These are phyloP conservation scores for Timandra comae DNA, from an alignment of 2,888 invertebrate genomes.

Conservation along the genomic window DNA sequence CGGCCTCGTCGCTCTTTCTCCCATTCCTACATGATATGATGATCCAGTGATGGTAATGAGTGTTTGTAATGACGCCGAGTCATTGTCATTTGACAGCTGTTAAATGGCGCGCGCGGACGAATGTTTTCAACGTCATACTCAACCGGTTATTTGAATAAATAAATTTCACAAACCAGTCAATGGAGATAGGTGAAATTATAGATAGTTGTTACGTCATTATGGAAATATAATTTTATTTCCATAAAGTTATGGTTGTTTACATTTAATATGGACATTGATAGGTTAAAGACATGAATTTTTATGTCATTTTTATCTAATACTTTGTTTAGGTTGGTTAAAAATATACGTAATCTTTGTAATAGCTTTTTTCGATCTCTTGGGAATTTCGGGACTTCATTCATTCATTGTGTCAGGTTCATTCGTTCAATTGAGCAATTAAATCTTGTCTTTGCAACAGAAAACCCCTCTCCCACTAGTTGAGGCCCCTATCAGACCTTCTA, in stretches of 20 bases:
- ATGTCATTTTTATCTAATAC: too few relatives aligned
- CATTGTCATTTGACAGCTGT: constrained; percentile 44
- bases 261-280: too few relatives aligned
- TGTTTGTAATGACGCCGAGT: constrained; percentile 32
- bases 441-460: too few relatives aligned
- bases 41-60: constrained; percentile 56
- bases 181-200: constrained; percentile 24
- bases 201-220: constrained; percentile 29
- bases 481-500: too few relatives aligned
- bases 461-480: too few relatives aligned
- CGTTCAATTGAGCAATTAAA: too few relatives aligned
- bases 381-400: too few relatives aligned
- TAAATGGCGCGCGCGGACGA: constrained; percentile 25
- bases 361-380: too few relatives aligned
- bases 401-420: too few relatives aligned
- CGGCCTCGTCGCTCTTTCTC: constrained; percentile 64
- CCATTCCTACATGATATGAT: constrained; percentile 70
- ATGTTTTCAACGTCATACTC: constrained; percentile 20
- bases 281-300: too few relatives aligned
- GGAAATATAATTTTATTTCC: constrained; percentile 22
- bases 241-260: constrained; percentile 22
- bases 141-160: constrained; percentile 18
- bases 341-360: too few relatives aligned
- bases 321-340: too few relatives aligned
- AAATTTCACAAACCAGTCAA: constrained; percentile 19